phyloP scores from a whole-genome alignment of 2,113 vertebrate genomes.

The Leucopsar rothschildi region DNA sequence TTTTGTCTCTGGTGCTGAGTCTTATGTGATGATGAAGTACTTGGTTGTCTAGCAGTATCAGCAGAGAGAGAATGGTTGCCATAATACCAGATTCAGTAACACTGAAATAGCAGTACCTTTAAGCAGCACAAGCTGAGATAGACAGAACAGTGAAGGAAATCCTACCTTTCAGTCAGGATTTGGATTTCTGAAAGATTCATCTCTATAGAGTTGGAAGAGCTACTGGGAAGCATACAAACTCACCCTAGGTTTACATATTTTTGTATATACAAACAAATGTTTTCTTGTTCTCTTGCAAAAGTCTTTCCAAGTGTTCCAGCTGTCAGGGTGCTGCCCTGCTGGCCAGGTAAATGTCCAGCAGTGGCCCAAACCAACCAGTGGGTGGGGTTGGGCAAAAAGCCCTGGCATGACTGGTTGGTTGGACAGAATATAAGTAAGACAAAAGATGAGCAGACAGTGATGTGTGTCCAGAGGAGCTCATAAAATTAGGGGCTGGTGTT shows the following conservation, averaged over 20 bases:
- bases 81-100: not conserved
- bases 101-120: not conserved
- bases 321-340: not conserved
- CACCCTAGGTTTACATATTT: not conserved
- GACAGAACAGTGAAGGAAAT: not conserved
- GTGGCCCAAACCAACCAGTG: rapidly evolving
- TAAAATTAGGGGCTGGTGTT: not conserved
- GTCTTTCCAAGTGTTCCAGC: not conserved
- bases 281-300: not conserved
- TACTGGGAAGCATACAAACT: not conserved
- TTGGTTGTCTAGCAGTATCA: not conserved
- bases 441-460: not conserved
- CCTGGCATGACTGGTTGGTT: not conserved
- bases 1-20: not conserved
- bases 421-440: not conserved
- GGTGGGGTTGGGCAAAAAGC: not conserved
- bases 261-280: rapidly evolving
- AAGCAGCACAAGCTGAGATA: not conserved
- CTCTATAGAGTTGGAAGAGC: not conserved
- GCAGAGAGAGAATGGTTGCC: not conserved
- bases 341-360: not conserved
- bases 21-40: not conserved
- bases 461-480: not conserved
- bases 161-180: not conserved
- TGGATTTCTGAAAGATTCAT: not conserved